Base-by-base conservation (phyloP, 2,113 vertebrate genomes). In the Octodon degus region DNA sequence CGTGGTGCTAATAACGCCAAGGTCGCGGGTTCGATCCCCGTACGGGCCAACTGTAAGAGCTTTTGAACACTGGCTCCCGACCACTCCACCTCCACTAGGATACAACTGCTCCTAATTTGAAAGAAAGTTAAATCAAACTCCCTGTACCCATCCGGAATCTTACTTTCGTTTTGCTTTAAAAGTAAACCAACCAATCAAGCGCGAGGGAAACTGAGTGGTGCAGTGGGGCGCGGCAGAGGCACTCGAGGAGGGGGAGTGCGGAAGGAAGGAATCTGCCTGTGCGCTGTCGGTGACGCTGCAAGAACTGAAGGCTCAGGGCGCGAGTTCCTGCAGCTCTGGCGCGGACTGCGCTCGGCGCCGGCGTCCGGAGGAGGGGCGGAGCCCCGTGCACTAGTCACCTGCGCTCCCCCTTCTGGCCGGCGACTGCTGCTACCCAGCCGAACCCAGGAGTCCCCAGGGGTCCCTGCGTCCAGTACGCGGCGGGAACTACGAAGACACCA, bases 1-100 rank as follows among this genome's bases (percentile, higher is more conserved):
- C 84, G 76, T 90, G 85, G 94, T 96, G 94, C 87, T 95, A 91
- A 91, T 92, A 97, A 96, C 90, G 58, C 80, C 90, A 96, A 94
- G 96, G 90, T 84, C 87, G 87, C 68, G 92, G 95, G 92, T 96
- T 97, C 63, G 87, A 96, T 43, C 93, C 95, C 90, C 84, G 68
- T 96, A 95, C 83, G 83, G 95, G 92, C 93, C 96, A 94, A 6
- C 8, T 8, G 1, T 0, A 32, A 10, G 1, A 1, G 4, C 22
- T 32, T 74, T 74, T 13, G 10, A 2, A 37, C 37, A 1, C 16
- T 7, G 34, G 5, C 6, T n/a, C 16, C 34, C 16, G 14, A 7
- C 34, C 14, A 19, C n/a, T 9, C 63, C 25, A 3, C 1, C 60
- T 62, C 20, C 5, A 9, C 16, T 58, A 58, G 55, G 17, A 22